A percentile compares a stretch with the other conserved stretches of the same genome.
Evolutionary conservation across 2,888 invertebrate genomes (phyloP).

Genomic region (Drosophila kuntzei): DNA sequence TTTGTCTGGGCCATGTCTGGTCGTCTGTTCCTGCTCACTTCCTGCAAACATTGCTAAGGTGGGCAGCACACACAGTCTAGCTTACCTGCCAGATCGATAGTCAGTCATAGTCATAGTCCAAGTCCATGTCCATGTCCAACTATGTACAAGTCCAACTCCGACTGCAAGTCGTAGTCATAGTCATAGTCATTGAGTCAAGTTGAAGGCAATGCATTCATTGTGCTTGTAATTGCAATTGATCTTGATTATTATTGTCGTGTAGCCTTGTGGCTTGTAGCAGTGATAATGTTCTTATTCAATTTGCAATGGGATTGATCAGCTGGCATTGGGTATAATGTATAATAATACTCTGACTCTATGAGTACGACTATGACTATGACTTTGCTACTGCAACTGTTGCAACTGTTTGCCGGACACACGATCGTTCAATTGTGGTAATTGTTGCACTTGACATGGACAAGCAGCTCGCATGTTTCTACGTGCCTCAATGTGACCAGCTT

Average conservation of each 20-base stretch:
- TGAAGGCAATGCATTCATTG: slow-evolving; percentile 79
- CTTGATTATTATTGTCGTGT: slow-evolving; percentile 77
- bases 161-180: slow-evolving; percentile 41
- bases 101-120: slow-evolving; percentile 44
- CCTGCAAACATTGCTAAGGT: slow-evolving; percentile 49
- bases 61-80: slow-evolving; percentile 35
- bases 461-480: slow-evolving; percentile 74
- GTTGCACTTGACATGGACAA: slow-evolving; percentile 80
- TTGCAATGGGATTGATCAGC: slow-evolving; percentile 64
- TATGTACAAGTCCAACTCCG: slow-evolving; percentile 33
- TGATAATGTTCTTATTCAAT: slow-evolving; percentile 81
- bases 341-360: neutral
- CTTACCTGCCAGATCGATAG: slow-evolving; percentile 67
- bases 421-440: slow-evolving; percentile 75
- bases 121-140: slow-evolving; percentile 26
- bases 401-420: slow-evolving; percentile 50
- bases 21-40: slow-evolving; percentile 42
- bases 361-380: slow-evolving; percentile 1
- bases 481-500: slow-evolving; percentile 72
- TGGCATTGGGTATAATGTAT: slow-evolving; percentile 33
- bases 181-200: slow-evolving; percentile 64
- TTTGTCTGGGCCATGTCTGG: slow-evolving; percentile 41
- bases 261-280: slow-evolving; percentile 56
- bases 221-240: slow-evolving; percentile 80
- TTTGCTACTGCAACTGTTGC: slow-evolving; percentile 10